These are phyloP conservation scores for Erannis defoliaria DNA, from an alignment of 2,888 invertebrate genomes.

Conservation along the genomic window DNA sequence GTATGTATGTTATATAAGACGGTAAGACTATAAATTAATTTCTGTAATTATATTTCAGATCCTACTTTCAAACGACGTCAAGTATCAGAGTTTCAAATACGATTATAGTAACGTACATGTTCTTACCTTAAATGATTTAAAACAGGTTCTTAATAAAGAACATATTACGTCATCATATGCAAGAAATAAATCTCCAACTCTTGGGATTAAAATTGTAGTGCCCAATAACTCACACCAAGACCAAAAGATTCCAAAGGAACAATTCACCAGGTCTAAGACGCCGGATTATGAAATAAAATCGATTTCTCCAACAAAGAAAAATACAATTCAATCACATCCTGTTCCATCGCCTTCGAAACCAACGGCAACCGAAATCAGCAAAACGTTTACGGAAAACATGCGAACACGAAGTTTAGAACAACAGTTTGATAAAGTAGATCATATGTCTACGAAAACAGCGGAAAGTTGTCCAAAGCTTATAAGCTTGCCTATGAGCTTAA, in stretches of 20 bases:
- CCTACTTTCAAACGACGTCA: conserved; percentile 31
- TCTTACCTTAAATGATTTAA: conserved; percentile 32
- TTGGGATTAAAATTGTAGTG: conserved; percentile 32
- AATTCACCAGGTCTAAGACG: not conserved
- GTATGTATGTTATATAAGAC: no score
- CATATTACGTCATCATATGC: not conserved
- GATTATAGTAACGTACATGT: conserved; percentile 24
- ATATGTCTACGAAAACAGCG: not conserved
- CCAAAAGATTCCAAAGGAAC: not conserved
- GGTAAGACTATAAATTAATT: not conserved
- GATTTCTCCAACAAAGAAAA: not conserved
- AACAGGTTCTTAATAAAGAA: conserved; percentile 24
- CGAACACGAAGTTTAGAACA: not conserved
- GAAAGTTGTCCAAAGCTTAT: conserved; percentile 1
- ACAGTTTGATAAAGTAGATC: not conserved
- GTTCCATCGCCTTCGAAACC: conserved; percentile 1
- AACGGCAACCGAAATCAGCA: not conserved
- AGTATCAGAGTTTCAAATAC: conserved; percentile 20
- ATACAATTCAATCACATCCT: not conserved
- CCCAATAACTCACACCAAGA: conserved; percentile 25
- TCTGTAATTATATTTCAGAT: conserved; percentile 27
- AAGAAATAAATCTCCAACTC: conserved; percentile 23
- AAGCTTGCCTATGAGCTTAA: not conserved
- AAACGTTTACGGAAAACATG: not conserved
- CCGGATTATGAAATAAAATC: not conserved